These are phyloP conservation scores for Drosophila sp. DNA, from an alignment of 1,140 invertebrate genomes.

Conservation along the genomic window DNA sequence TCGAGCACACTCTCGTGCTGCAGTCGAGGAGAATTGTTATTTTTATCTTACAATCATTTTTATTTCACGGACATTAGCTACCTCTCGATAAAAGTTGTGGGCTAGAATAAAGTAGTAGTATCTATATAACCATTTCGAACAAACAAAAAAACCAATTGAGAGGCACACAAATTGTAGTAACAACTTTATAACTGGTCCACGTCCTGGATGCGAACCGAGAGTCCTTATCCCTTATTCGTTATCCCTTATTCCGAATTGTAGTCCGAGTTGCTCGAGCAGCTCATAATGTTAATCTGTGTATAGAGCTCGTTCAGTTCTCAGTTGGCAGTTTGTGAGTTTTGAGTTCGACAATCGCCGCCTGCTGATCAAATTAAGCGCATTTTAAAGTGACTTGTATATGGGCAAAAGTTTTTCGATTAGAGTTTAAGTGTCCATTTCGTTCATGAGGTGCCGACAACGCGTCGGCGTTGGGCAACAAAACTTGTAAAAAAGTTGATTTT, in stretches of 20 bases:
- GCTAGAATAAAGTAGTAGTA: constrained; percentile 22
- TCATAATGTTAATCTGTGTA: constrained; percentile 77
- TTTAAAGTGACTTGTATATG: constrained; percentile 84
- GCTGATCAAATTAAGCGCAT: constrained; percentile 83
- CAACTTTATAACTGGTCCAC: constrained; percentile 70
- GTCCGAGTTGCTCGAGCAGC: constrained; percentile 39
- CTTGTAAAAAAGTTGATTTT: constrained; percentile 79
- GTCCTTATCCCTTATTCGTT: constrained; percentile 23
- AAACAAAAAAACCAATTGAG: constrained; percentile 43
- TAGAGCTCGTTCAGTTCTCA: constrained; percentile 4
- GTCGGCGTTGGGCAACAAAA: constrained; percentile 29
- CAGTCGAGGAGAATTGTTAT: constrained; percentile 10
- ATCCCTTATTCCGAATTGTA: constrained; percentile 20
- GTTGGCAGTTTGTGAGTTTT: constrained; percentile 6
- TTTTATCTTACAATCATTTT: constrained; percentile 14
- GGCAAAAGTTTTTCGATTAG: constrained; percentile 82
- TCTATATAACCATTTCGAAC: constrained; percentile 53
- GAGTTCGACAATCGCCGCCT: constrained; percentile 71
- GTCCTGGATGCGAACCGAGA: neutral
- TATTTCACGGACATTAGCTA: constrained; percentile 22
- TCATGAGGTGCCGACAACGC: constrained; percentile 73
- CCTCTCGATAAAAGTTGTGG: constrained; percentile 19
- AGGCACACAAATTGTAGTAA: constrained; percentile 69
- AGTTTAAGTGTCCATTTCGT: constrained; percentile 82
- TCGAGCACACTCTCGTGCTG: neutral